Conservation (phyloP, 2,888 invertebrate species). For the Diarsia mendica region DNA sequence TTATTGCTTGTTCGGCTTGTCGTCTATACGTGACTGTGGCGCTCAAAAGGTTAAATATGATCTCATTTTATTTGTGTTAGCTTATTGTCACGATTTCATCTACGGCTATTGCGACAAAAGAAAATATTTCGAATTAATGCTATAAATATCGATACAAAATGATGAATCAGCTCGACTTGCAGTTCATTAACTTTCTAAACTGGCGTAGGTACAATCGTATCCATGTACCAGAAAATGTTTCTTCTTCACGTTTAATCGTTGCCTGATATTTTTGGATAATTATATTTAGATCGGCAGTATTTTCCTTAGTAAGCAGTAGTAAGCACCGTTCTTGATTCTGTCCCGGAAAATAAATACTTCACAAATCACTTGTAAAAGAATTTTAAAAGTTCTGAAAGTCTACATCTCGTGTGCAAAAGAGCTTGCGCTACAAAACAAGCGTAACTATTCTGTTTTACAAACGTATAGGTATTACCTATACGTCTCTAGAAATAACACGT, state of each 20-base stretch:
- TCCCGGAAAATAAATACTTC: no score
- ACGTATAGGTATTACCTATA: conserved; percentile 12
- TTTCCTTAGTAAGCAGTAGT: not conserved
- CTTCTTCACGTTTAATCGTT: not conserved
- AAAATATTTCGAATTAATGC: conserved; percentile 5
- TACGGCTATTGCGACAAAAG: conserved; percentile 1
- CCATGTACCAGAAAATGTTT: conserved; percentile 3
- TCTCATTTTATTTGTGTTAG: not conserved
- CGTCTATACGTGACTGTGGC: no score
- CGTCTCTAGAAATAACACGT: conserved; percentile 47
- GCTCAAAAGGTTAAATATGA: no score
- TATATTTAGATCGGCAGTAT: not conserved
- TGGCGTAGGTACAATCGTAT: not conserved
- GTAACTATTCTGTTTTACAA: conserved; percentile 2
- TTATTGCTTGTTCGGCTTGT: no score
- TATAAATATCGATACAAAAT: conserved; percentile 10
- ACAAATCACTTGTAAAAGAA: not conserved
- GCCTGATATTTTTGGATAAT: not conserved
- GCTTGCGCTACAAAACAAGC: not conserved
- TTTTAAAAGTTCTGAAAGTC: not conserved
- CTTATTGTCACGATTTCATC: not conserved
- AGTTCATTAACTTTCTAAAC: conserved; percentile 40
- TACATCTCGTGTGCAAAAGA: conserved; percentile 7
- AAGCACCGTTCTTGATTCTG: not conserved
- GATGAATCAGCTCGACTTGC: conserved; percentile 17